Evolutionary conservation across 2,888 invertebrate species (phyloP).

Genomic region (Metopia argyrocephala): DNA sequence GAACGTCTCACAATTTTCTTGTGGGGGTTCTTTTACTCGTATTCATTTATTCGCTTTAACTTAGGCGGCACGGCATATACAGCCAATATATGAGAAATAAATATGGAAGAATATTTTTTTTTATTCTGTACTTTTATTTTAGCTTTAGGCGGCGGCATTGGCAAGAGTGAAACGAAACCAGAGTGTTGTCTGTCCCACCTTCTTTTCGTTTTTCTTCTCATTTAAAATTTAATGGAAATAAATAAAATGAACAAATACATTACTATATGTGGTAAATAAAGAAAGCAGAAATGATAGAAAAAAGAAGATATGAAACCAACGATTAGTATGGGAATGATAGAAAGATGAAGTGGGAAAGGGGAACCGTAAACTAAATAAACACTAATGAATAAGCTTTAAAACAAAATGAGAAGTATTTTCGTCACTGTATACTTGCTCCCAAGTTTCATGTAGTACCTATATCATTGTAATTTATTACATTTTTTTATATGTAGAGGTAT

Average conservation of each 20-base stretch:
- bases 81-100: slow-evolving; percentile 62
- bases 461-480: background rate
- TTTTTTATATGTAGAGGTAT: slow-evolving; percentile 21
- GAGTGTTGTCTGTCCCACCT: slow-evolving; percentile 66
- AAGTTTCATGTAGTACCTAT: slow-evolving; percentile 25
- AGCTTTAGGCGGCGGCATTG: slow-evolving; percentile 75
- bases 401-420: slow-evolving; percentile 38
- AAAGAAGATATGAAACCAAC: slow-evolving; percentile 8
- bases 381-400: slow-evolving; percentile 50
- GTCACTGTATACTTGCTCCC: slow-evolving; percentile 21
- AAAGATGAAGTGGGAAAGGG: slow-evolving; percentile 47
- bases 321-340: slow-evolving; percentile 39
- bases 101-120: slow-evolving; percentile 72
- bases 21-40: slow-evolving; percentile 50
- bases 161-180: slow-evolving; percentile 68
- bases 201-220: slow-evolving; percentile 50
- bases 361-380: slow-evolving; percentile 27
- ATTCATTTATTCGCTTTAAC: background rate
- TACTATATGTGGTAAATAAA: slow-evolving; percentile 68
- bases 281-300: slow-evolving; percentile 54
- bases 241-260: slow-evolving; percentile 59
- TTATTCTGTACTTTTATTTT: slow-evolving; percentile 64
- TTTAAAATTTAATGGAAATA: slow-evolving; percentile 53
- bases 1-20: slow-evolving; percentile 59
- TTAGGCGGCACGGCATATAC: slow-evolving; percentile 6